These are phyloP conservation scores for Macquaria ambigua DNA, from an alignment of 2,113 vertebrate species.

Conservation along the genomic window DNA sequence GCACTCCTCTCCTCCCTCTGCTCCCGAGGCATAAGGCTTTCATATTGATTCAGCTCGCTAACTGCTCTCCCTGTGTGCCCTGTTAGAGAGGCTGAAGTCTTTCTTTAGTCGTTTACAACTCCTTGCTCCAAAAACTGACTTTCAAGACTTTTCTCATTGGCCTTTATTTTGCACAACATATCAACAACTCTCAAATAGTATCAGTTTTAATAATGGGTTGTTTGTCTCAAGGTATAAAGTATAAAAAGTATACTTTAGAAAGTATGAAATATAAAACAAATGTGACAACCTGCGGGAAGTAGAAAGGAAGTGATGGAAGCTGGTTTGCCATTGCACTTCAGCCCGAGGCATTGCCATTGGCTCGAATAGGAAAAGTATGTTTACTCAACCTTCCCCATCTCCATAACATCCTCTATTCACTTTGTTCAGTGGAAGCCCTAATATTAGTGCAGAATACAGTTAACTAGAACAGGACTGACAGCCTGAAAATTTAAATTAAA, in stretches of 20 bases:
- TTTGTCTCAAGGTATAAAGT: constrained; percentile 1
- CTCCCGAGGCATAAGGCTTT: constrained; percentile 56
- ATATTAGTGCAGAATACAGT: constrained; percentile 22
- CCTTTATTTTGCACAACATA: constrained; percentile 34
- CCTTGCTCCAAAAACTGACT: constrained; percentile 6
- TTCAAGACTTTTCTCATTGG: constrained; percentile 29
- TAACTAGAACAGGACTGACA: constrained; percentile 14
- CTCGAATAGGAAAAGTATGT: constrained; percentile 29
- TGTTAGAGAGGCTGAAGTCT: constrained; percentile 60
- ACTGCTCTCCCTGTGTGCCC: constrained; percentile 62
- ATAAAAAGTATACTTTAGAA: constrained; percentile 19
- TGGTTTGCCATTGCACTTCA: constrained; percentile 14
- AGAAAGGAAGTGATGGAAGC: background rate
- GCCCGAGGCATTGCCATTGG: constrained; percentile 42
- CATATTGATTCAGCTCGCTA: constrained; percentile 71
- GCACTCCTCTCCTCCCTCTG: constrained; percentile 40
- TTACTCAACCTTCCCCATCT: constrained; percentile 17
- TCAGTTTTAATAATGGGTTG: background rate
- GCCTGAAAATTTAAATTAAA: background rate
- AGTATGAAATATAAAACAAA: constrained; percentile 16
- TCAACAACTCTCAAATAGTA: constrained; percentile 1
- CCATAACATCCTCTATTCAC: constrained; percentile 18
- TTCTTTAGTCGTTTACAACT: constrained; percentile 41
- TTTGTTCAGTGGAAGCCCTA: background rate
- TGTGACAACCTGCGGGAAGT: constrained; percentile 3